Conservation (phyloP, 1,140 invertebrate genomes). For the Pseudomyrmex sp. region DNA sequence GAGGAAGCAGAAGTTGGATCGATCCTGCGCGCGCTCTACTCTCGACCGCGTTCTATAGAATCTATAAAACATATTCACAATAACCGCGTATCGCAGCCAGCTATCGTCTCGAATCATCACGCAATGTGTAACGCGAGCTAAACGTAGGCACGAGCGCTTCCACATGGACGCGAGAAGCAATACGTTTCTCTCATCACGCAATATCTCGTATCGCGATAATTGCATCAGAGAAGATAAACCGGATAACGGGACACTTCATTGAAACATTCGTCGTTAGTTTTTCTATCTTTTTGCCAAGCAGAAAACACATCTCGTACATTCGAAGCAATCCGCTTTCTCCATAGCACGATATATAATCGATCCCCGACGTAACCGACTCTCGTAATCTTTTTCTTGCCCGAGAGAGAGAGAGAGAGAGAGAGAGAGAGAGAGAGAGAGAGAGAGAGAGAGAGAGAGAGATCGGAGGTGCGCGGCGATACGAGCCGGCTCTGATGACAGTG, state of each 20-base stretch:
- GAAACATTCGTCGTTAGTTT: not conserved
- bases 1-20: not conserved
- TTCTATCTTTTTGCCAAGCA: not conserved
- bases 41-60: too few species aligned
- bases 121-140: not conserved
- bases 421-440: slow-evolving; percentile 11
- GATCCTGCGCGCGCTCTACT: too few species aligned
- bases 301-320: slow-evolving; percentile 40
- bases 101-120: slow-evolving; percentile 1
- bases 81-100: not conserved
- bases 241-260: slow-evolving; percentile 45
- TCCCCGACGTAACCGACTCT: slow-evolving; percentile 33
- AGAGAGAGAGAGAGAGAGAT: slow-evolving; percentile 17
- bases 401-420: slow-evolving; percentile 35
- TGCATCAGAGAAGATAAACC: slow-evolving; percentile 32
- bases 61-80: not conserved
- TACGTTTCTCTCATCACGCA: slow-evolving; percentile 19
- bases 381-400: slow-evolving; percentile 51
- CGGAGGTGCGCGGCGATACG: slow-evolving; percentile 56
- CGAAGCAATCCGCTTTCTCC: slow-evolving; percentile 44
- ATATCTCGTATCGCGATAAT: slow-evolving; percentile 29
- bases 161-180: not conserved
- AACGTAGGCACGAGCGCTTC: not conserved
- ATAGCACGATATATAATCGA: slow-evolving; percentile 64
- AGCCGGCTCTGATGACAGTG: slow-evolving; percentile 73